These are phyloP conservation scores for Phyllotreta cruciferae DNA, from an alignment of 2,888 invertebrate genomes.

Conservation along the genomic window DNA sequence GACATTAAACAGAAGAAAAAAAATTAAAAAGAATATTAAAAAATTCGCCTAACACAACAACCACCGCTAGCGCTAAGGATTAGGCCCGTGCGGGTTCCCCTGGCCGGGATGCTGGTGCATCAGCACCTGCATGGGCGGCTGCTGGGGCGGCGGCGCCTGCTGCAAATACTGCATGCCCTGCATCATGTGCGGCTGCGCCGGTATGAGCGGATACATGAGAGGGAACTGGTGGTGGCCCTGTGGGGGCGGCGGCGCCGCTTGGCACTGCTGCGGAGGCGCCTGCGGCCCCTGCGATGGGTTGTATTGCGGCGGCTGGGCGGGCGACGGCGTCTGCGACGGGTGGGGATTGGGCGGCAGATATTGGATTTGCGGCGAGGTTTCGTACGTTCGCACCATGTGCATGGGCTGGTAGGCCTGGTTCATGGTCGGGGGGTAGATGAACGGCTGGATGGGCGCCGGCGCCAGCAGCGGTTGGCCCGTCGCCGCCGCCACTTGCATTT, in stretches of 20 bases:
- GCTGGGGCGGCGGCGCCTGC: constrained; percentile 61
- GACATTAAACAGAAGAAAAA: background rate
- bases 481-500: constrained; percentile 82
- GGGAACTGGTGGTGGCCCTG: constrained; percentile 52
- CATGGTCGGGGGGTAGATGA: constrained; percentile 56
- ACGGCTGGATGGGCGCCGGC: constrained; percentile 77
- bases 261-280: constrained; percentile 58
- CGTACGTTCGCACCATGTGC: constrained; percentile 69
- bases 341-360: constrained; percentile 57
- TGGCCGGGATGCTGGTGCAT: constrained; percentile 59
- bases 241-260: constrained; percentile 59
- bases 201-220: constrained; percentile 66
- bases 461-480: constrained; percentile 87
- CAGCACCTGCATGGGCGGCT: constrained; percentile 51
- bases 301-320: constrained; percentile 56
- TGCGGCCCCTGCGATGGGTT: constrained; percentile 53
- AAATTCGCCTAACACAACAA: constrained; percentile 38
- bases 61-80: constrained; percentile 53
- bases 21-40: constrained; percentile 23
- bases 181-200: constrained; percentile 63
- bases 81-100: constrained; percentile 55
- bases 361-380: constrained; percentile 60
- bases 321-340: constrained; percentile 63
- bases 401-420: constrained; percentile 60
- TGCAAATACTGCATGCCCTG: constrained; percentile 62